Evolutionary conservation across 2,113 vertebrate genomes (phyloP), one percentile per base, ranked within the genome.

Genomic region (Monopterus albus): DNA sequence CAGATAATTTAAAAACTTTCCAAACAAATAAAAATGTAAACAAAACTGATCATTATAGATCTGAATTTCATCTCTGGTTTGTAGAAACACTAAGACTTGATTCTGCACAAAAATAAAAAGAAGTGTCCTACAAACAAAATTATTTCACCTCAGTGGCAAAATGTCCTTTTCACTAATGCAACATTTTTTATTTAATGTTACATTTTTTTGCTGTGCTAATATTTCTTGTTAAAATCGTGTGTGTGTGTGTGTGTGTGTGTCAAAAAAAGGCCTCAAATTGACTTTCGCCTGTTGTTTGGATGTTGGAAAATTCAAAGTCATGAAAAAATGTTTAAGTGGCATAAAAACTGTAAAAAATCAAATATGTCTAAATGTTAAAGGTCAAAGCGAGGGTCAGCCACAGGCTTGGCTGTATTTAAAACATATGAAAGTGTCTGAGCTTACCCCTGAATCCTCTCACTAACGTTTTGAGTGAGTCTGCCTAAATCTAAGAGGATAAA

Each of bases 401-500:
- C 31, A 36, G 13, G 10, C 42, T 45, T 59, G 35, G 33, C 7
- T 53, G 21, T 4, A 51, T 56, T 46, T 5, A 14, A 39, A 56
- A 28, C 33, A 69, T 45, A 40, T 4, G 46, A 33, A 6, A 39
- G 13, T 17, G 33, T 38, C 31, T 26, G 31, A 78, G 23, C 28
- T 45, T 33, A 53, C 21, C 5, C 18, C 21, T 45, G 57, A 10
- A 25, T 65, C 18, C 42, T 47, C 40, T 26, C 43, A 45, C 49
- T 15, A 57, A 71, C 10, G 18, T 46, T 60, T 65, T 45, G 29
- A 45, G 38, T 7, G 40, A 68, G 42, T 57, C 68, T 51, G 40
- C 43, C n/a, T 13, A 58, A 60, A 25, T 75, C 59, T 38, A 26
- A 21, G 21, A 64, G 42, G 25, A 79, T 69, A 72, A 81, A 80